phyloP scores from a whole-genome alignment of 2,888 invertebrate species.

The Lochmaea capreae region DNA sequence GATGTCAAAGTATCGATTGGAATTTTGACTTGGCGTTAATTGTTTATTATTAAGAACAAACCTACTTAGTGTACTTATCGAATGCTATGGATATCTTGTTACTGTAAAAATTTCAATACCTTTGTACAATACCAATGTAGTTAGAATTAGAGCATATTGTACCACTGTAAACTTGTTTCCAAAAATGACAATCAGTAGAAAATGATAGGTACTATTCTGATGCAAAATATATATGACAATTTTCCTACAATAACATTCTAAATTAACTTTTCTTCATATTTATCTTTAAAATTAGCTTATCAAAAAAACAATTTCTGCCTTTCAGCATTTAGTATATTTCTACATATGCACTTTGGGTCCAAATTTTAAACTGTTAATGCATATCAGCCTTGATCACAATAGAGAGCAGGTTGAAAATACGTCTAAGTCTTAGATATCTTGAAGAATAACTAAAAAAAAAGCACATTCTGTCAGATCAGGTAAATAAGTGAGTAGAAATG shows the following conservation, averaged over 20 bases:
- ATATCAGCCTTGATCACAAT: background rate
- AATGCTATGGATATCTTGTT: constrained; percentile 10
- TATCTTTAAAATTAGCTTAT: background rate
- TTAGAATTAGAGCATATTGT: constrained; percentile 47
- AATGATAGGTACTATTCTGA: constrained; percentile 26
- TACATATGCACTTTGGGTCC: constrained; percentile 12
- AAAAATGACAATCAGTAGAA: constrained; percentile 45
- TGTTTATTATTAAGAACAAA: background rate
- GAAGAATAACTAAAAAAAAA: background rate
- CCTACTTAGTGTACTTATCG: background rate
- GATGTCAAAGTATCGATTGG: too few species aligned
- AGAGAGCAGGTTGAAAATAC: background rate
- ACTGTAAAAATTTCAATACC: constrained; percentile 3
- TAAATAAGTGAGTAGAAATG: too few species aligned
- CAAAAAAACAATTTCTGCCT: background rate
- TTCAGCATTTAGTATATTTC: background rate
- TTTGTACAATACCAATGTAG: constrained; percentile 22
- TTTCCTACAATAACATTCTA: constrained; percentile 10
- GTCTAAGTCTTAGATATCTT: background rate
- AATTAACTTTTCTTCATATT: constrained; percentile 15
- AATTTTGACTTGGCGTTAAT: too few species aligned
- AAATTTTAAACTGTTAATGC: background rate
- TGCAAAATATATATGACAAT: constrained; percentile 6
- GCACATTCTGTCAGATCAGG: too few species aligned
- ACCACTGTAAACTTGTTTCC: constrained; percentile 41